Conservation (phyloP, 1,140 invertebrate genomes). For the Cydia pomonella region DNA sequence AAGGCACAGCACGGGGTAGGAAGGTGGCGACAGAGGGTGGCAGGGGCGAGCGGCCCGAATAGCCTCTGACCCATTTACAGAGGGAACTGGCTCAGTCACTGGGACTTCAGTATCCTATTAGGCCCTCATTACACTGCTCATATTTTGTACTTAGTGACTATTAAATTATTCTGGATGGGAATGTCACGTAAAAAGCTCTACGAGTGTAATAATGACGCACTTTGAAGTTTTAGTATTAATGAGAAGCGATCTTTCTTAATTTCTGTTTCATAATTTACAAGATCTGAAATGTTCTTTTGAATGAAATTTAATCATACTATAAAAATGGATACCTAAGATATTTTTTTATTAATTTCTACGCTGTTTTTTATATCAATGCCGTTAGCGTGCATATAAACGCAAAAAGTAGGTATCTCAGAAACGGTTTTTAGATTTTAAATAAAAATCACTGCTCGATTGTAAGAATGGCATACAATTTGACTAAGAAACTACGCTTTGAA, state of each 20-base stretch:
- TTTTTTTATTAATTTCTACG: too few species aligned
- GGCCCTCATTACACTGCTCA: constrained; percentile 43
- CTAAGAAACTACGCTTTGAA: neutral
- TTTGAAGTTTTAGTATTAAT: constrained; percentile 3
- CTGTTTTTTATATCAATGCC: too few species aligned
- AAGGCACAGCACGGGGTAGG: constrained; percentile 59
- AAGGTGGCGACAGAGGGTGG: constrained; percentile 52
- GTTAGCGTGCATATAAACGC: too few species aligned
- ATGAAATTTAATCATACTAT: too few species aligned
- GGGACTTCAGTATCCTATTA: constrained; percentile 58
- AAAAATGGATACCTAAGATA: too few species aligned
- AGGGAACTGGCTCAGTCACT: constrained; percentile 59
- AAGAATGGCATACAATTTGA: neutral
- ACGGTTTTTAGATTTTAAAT: too few species aligned
- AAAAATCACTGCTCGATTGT: neutral
- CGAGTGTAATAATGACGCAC: neutral
- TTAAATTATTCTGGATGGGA: constrained; percentile 9
- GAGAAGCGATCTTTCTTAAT: neutral
- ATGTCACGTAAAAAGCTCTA: constrained; percentile 8
- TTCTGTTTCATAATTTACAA: constrained; percentile 10
- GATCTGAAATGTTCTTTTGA: neutral
- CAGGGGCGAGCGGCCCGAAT: constrained; percentile 56
- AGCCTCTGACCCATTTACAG: constrained; percentile 78
- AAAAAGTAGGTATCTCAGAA: too few species aligned
- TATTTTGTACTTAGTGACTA: constrained; percentile 39